Evolutionary conservation across 2,888 invertebrate species (phyloP), one percentile per base, ranked within the genome.

Genomic region (Ommatoiulus sabulosus): DNA sequence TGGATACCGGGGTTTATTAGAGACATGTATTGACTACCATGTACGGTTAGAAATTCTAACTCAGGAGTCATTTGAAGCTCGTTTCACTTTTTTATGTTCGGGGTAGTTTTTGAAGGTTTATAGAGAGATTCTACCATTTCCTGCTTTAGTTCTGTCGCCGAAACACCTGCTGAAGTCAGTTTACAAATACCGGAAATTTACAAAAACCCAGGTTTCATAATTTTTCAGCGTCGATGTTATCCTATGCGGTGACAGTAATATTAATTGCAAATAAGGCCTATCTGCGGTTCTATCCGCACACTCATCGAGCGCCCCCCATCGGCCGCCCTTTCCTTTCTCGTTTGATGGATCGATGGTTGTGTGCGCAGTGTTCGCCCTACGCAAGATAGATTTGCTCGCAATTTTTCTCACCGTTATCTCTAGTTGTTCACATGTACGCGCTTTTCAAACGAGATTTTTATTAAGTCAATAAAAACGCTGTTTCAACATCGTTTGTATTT

Each of bases 391-490:
- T 72, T 72, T 24, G 8, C 72, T 72, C n/a, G 10, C 72, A 72
- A 72, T 72, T 72, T 72, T 72, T 24, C 72, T 24, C 72, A 10
- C 24, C n/a, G 72, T 72, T 72, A 72, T 72, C 72, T 72, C 72
- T 72, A 24, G 24, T 72, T 72, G 72, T 24, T 72, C 72, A 72
- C 72, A 24, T 24, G 72, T 24, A 24, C 12, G 24, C 24, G 72
- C 72, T 24, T 72, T 72, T 72, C 72, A 72, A 72, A 72, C 72
- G 24, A 72, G 72, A 72, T 72, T 72, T 72, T 72, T 72, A 72
- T 5, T n/a, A 24, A 72, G 72, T 72, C 20, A 72, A 72, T 72
- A 72, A 72, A 24, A 72, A 72, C 12, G 72, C 24, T 52, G 52
- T 52, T 52, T 52, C 52, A 52, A 52, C 52, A 52, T 72, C 72